Evolutionary conservation across 2,113 vertebrate species (phyloP), one percentile per base, ranked within the genome.

Genomic region (Siphamia tubifer): DNA sequence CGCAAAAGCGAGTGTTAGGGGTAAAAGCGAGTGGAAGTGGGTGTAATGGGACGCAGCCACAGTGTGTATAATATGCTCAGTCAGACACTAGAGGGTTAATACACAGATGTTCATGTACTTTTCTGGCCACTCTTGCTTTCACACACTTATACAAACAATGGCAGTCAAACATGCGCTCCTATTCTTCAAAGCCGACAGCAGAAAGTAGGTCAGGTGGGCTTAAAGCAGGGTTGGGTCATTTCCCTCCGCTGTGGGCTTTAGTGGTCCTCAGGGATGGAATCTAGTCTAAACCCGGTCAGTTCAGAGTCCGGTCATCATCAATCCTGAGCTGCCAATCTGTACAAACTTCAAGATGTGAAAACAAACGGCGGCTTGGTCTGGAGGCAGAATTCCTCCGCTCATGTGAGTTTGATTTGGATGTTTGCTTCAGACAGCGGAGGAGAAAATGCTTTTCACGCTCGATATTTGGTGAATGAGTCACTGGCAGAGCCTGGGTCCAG

Each of bases 131-230:
- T 28, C 51, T 42, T 61, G 2, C 28, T 52, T 44, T 54, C 44
- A 48, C 70, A 73, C 56, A 76, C 63, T 79, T 73, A 54, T 63
- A 44, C 43, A 77, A 72, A 68, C 62, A 72, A 48, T 52, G 39
- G 23, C n/a, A n/a, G 20, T 57, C 27, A 30, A 67, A 72, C 23
- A 6, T 48, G 45, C 24, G 52, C 27, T 38, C 11, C 54, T 3
- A 54, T 49, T 53, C 28, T 52, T 23, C n/a, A n/a, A 1, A 34
- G 25, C 38, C 53, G 17, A 49, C 12, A 38, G 54, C 6, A 32
- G 69, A 84, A 90, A 88, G 84, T 90, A 91, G 89, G 90, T 89
- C 89, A 91, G 79, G 80, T 87, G 76, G 81, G 45, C 52, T 72
- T 49, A 19, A 30, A 45, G 8, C 9, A 45, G 23, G 34, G 35